A percentile compares a stretch with the other conserved stretches of the same genome.
Evolutionary conservation across 2,888 invertebrate species (phyloP).

Genomic region (Cyrtodaria siliqua): DNA sequence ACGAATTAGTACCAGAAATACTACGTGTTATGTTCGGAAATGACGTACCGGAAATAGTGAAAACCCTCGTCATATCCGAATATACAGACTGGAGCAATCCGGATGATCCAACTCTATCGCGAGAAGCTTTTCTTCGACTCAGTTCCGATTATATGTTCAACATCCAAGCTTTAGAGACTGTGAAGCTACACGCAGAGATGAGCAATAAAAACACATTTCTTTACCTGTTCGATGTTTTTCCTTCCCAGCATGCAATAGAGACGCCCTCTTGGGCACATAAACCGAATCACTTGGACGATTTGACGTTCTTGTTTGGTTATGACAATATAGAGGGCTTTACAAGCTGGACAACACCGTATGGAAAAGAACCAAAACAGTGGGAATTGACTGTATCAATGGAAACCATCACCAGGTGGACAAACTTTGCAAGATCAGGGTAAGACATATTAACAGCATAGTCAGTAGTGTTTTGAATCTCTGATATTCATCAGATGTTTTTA

Average conservation of each 20-base stretch:
- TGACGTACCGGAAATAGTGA: slow-evolving; percentile 16
- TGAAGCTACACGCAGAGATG: slow-evolving; percentile 9
- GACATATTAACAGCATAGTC: no score
- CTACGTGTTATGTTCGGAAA: slow-evolving; percentile 24
- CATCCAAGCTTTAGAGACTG: slow-evolving; percentile 13
- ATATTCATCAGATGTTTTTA: no score
- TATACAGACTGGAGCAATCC: slow-evolving; percentile 42
- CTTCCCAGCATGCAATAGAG: slow-evolving; percentile 61
- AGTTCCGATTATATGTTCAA: slow-evolving; percentile 38
- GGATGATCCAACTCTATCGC: slow-evolving; percentile 4
- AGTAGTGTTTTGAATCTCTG: no score
- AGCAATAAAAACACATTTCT: slow-evolving; percentile 30
- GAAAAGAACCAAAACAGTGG: slow-evolving; percentile 89
- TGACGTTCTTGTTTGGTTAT: slow-evolving; percentile 56
- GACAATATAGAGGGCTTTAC: slow-evolving; percentile 68
- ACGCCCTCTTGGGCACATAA: slow-evolving; percentile 73
- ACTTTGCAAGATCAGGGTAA: slow-evolving; percentile 97
- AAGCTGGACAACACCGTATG: slow-evolving; percentile 85
- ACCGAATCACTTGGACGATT: slow-evolving; percentile 77
- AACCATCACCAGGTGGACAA: slow-evolving; percentile 97
- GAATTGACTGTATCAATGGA: slow-evolving; percentile 93
- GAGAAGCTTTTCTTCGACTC: slow-evolving; percentile 19
- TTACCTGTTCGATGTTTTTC: slow-evolving; percentile 66
- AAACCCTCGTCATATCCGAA: slow-evolving; percentile 13
- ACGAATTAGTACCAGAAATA: slow-evolving; percentile 25